Conservation (phyloP, 2,888 invertebrate genomes). For the Acrocera orbiculus region DNA sequence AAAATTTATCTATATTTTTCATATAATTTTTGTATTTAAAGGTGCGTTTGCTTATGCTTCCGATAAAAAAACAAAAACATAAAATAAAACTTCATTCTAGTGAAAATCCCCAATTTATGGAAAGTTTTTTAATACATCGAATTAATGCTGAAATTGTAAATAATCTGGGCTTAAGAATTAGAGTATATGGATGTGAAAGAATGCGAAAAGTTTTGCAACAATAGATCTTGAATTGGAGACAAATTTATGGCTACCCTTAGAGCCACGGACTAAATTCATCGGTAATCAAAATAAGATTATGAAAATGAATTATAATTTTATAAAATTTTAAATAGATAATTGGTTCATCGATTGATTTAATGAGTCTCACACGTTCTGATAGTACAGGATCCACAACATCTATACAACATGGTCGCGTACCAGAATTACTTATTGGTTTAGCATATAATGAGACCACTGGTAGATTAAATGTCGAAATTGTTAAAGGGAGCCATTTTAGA, state of each 20-base stretch:
- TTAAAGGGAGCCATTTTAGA: constrained; percentile 50
- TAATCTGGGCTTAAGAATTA: constrained; percentile 75
- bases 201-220: constrained; percentile 83
- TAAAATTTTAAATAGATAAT: constrained; percentile 34
- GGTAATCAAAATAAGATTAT: constrained; percentile 24
- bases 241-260: constrained; percentile 74
- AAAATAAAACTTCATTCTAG: constrained; percentile 86
- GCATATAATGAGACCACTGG: constrained; percentile 90
- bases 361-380: constrained; percentile 76
- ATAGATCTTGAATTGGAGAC: constrained; percentile 82
- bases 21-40: constrained; percentile 28
- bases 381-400: constrained; percentile 90
- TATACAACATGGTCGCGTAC: constrained; percentile 74
- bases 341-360: constrained; percentile 42
- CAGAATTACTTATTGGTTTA: constrained; percentile 73
- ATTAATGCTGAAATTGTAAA: constrained; percentile 91
- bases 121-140: constrained; percentile 73
- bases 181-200: constrained; percentile 82
- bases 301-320: no score
- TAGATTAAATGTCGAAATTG: constrained; percentile 74
- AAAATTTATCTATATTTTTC: background rate
- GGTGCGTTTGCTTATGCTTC: constrained; percentile 74
- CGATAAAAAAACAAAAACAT: constrained; percentile 83
- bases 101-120: constrained; percentile 83
- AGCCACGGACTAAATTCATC: constrained; percentile 45